Evolutionary conservation across 2,888 invertebrate species (phyloP).

Genomic region (Trichopoda pennipes): DNA sequence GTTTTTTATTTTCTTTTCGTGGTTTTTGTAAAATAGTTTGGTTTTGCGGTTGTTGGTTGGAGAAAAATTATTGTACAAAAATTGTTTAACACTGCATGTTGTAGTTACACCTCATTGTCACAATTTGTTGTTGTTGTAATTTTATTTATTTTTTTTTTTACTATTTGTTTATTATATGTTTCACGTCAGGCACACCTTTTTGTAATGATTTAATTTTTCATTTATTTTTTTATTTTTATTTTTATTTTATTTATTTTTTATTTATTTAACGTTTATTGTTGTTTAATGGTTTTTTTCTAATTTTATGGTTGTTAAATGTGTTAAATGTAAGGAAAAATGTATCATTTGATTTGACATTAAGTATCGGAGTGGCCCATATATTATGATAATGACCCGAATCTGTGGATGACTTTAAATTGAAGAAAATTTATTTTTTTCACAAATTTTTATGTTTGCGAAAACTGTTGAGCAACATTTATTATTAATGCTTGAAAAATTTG

Average conservation of each 20-base stretch:
- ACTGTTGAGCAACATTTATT: too few species aligned
- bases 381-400: conserved; percentile 18
- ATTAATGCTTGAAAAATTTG: too few species aligned
- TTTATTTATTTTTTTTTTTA: conserved; percentile 2
- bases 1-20: too few species aligned
- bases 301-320: conserved; percentile 13
- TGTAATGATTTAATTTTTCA: conserved; percentile 51
- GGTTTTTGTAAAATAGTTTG: background rate
- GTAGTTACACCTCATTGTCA: conserved; percentile 32
- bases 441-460: too few species aligned
- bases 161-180: conserved; percentile 49
- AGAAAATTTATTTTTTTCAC: too few species aligned
- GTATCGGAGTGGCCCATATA: conserved; percentile 3
- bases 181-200: conserved; percentile 53
- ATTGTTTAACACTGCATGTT: conserved; percentile 5
- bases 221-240: conserved; percentile 14
- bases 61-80: background rate
- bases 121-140: background rate
- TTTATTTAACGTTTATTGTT: background rate
- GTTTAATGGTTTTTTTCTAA: background rate
- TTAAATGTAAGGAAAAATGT: background rate
- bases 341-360: conserved; percentile 31
- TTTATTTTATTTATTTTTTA: conserved; percentile 6
- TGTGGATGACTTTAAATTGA: too few species aligned
- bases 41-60: background rate